phyloP scores from a whole-genome alignment of 2,797 vertebrate genomes.

The Chaetodon trifasciatus region DNA sequence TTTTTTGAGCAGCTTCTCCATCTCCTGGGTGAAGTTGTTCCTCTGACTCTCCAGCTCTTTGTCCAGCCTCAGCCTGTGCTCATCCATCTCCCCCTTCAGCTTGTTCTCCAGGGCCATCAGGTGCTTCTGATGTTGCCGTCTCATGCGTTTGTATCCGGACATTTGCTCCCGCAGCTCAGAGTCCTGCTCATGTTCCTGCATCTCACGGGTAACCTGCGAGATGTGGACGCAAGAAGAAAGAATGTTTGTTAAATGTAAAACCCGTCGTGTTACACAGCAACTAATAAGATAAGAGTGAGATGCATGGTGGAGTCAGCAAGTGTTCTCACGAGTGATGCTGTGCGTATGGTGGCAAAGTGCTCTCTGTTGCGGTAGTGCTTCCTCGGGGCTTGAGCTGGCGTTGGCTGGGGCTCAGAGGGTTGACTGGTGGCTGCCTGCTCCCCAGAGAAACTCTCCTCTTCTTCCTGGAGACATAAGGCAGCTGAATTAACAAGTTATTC shows the following conservation, averaged over 20 bases:
- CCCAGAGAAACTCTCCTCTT: slow-evolving; percentile 92
- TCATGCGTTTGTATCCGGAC: slow-evolving; percentile 99
- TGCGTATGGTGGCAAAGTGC: slow-evolving; percentile 99
- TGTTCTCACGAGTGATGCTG: slow-evolving; percentile 92
- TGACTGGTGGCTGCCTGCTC: slow-evolving; percentile 89
- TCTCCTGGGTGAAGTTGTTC: slow-evolving; percentile 96
- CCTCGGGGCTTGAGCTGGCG: slow-evolving; percentile 89
- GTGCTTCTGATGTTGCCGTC: slow-evolving; percentile 98
- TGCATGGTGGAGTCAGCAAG: not conserved
- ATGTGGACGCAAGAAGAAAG: not conserved
- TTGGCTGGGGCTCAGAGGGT: slow-evolving; percentile 90
- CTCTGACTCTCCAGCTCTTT: slow-evolving; percentile 99
- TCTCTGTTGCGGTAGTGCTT: slow-evolving; percentile 98
- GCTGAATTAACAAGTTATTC: slow-evolving; percentile 13
- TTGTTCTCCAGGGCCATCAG: slow-evolving; percentile 99
- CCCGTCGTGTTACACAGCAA: not conserved
- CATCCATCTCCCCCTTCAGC: slow-evolving; percentile 98
- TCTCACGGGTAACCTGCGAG: slow-evolving; percentile 95
- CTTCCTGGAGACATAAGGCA: slow-evolving; percentile 79
- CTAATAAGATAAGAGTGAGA: not conserved
- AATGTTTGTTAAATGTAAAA: not conserved
- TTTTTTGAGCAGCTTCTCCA: slow-evolving; percentile 98
- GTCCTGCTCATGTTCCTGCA: slow-evolving; percentile 99
- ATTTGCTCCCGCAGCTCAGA: slow-evolving; percentile 98
- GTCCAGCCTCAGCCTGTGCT: slow-evolving; percentile 96